Percentiles rank a stretch among this genome's conserved stretches.
Conservation (phyloP, 2,113 vertebrate genomes). For the Gadus chalcogrammus region DNA sequence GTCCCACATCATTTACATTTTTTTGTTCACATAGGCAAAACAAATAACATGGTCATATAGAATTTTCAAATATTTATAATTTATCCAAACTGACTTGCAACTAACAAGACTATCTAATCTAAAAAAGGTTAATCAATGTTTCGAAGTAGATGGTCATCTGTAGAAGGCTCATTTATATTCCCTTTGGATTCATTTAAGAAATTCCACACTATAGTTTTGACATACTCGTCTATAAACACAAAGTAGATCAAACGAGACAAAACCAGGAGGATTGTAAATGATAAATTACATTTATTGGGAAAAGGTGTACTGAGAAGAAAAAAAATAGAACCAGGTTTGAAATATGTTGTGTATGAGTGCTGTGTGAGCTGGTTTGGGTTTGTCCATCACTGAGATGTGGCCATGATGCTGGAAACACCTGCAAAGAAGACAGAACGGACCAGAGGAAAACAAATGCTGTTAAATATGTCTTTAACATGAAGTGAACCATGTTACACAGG, state of each 20-base stretch:
- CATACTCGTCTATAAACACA: no score
- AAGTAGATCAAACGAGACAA: background rate
- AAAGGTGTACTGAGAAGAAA: conserved; percentile 29
- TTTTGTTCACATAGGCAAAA: no score
- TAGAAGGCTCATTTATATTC: no score
- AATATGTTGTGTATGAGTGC: background rate
- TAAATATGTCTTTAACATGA: background rate
- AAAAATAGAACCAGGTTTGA: conserved; percentile 11
- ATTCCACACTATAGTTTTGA: no score
- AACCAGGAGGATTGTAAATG: conserved; percentile 19
- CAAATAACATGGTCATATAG: no score
- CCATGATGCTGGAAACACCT: conserved; percentile 88
- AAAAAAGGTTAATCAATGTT: no score
- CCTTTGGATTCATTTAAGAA: no score
- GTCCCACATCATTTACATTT: no score
- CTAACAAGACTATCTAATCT: no score
- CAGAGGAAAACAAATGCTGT: background rate
- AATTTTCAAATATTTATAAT: no score
- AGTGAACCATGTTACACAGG: background rate
- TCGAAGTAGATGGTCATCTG: no score
- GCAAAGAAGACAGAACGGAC: conserved; percentile 1
- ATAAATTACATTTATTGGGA: conserved; percentile 67
- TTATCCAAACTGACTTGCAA: no score
- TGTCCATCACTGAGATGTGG: conserved; percentile 81
- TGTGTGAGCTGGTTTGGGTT: background rate